Percentiles rank a stretch among this genome's conserved stretches.
These are phyloP conservation scores for Salvelinus alpinus DNA, from an alignment of 2,113 vertebrate genomes.

Conservation along the genomic window DNA sequence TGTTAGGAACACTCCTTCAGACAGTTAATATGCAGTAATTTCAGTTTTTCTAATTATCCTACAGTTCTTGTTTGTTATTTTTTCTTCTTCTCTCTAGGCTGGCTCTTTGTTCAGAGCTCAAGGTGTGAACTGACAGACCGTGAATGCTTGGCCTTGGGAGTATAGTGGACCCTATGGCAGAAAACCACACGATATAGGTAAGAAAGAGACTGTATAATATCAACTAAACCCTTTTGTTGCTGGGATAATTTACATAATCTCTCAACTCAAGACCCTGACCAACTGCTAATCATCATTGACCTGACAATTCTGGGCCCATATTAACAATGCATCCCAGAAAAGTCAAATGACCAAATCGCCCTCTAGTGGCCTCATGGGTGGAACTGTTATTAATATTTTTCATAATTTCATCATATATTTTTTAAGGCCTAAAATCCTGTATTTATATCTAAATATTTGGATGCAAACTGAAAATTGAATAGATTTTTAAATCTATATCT, in stretches of 20 bases:
- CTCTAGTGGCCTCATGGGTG: too few species aligned
- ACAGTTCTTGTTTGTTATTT: not conserved
- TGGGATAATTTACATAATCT: not conserved
- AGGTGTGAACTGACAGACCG: conserved; percentile 4
- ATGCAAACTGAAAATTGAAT: too few species aligned
- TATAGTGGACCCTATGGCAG: conserved; percentile 38
- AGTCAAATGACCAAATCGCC: too few species aligned
- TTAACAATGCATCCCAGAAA: not conserved
- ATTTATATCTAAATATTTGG: too few species aligned
- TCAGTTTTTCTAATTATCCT: too few species aligned
- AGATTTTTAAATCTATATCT: too few species aligned
- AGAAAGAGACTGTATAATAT: too few species aligned
- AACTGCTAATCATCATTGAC: not conserved
- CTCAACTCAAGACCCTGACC: not conserved
- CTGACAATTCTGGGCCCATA: not conserved
- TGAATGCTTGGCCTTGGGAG: conserved; percentile 55
- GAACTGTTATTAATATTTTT: too few species aligned
- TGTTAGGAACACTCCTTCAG: not conserved
- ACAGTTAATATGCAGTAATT: too few species aligned
- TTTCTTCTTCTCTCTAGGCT: conserved; percentile 31
- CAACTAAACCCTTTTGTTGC: not conserved
- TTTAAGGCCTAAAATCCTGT: too few species aligned
- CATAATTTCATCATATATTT: too few species aligned
- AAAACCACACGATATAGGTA: not conserved
- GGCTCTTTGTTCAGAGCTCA: conserved; percentile 14